Conservation (phyloP, 2,113 vertebrate genomes). For the Colius striatus region DNA sequence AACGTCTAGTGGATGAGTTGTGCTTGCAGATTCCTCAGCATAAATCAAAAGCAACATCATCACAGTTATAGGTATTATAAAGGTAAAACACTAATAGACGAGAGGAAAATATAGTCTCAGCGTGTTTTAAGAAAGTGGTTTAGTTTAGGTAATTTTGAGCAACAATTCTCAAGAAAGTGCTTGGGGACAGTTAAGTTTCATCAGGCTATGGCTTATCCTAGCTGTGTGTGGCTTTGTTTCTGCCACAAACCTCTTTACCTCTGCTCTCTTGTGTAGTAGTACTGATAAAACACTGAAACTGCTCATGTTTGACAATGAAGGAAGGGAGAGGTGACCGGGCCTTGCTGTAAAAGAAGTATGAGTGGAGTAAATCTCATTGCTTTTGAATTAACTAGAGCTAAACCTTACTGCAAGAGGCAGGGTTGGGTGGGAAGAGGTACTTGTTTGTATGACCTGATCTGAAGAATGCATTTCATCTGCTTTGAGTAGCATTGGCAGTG, state of each 20-base stretch:
- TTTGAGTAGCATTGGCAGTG: background rate
- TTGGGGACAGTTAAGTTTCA: constrained; percentile 43
- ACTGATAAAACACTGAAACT: background rate
- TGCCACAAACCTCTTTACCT: background rate
- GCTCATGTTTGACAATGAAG: background rate
- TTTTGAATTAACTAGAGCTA: background rate
- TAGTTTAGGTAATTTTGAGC: constrained; percentile 44
- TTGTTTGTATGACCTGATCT: background rate
- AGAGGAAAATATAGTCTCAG: background rate
- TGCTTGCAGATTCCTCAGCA: background rate
- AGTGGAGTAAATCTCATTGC: background rate
- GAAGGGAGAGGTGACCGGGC: background rate
- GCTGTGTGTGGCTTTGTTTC: background rate
- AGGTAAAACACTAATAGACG: background rate
- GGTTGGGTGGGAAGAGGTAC: background rate
- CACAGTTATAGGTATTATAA: background rate
- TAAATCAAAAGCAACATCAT: background rate
- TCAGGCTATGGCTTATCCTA: background rate
- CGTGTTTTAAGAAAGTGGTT: background rate
- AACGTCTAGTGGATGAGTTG: background rate
- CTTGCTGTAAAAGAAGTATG: background rate
- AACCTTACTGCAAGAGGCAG: background rate
- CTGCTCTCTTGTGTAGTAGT: background rate
- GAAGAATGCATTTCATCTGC: background rate
- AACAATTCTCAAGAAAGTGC: constrained; percentile 20